Conservation (phyloP, 2,888 invertebrate genomes). For the Chaitophorus viminalis region DNA sequence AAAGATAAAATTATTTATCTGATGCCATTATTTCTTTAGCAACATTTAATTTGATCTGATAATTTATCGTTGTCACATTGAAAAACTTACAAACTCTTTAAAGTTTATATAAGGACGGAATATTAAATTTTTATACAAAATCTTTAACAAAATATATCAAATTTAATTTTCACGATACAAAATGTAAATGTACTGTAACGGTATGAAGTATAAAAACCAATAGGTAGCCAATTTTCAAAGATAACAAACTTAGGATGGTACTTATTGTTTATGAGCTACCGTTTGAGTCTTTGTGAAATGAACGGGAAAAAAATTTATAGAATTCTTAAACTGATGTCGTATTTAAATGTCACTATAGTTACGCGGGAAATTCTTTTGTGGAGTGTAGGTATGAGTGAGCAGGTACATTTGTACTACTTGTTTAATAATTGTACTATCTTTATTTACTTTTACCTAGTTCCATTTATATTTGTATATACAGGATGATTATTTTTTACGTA, state of each 20-base stretch:
- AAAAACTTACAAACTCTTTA: background rate
- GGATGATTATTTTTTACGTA: too few species aligned
- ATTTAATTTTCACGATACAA: background rate
- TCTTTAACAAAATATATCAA: background rate
- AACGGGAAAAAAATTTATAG: too few species aligned
- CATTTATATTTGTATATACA: too few species aligned
- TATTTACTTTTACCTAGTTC: too few species aligned
- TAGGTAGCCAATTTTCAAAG: too few species aligned
- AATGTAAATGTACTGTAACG: background rate
- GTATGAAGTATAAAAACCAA: background rate
- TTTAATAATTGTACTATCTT: too few species aligned
- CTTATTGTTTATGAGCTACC: background rate
- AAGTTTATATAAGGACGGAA: background rate
- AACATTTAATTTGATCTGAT: background rate
- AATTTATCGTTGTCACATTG: background rate
- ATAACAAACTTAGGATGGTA: background rate
- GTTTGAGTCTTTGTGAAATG: too few species aligned
- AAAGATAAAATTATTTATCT: background rate
- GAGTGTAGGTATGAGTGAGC: too few species aligned
- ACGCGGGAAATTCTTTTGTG: too few species aligned
- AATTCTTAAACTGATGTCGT: too few species aligned
- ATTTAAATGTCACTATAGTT: too few species aligned
- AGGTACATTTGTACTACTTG: too few species aligned
- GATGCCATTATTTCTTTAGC: background rate
- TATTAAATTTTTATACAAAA: background rate